These are phyloP conservation scores for Lepus europaeus DNA, from an alignment of 2,113 vertebrate species.

Conservation along the genomic window DNA sequence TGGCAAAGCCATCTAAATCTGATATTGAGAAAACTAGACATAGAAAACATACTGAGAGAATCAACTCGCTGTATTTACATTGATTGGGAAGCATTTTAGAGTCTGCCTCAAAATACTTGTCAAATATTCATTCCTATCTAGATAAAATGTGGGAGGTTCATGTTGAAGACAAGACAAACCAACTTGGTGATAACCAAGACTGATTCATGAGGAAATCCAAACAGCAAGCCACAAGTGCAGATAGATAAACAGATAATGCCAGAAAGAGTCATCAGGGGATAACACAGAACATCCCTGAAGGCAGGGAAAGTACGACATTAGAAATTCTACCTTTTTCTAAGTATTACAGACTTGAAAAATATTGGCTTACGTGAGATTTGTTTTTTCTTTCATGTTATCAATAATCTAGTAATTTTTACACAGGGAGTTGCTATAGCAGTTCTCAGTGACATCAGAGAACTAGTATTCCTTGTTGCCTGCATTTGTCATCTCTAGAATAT, in stretches of 20 bases:
- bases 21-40: slow-evolving; percentile 37
- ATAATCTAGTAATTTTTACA: slow-evolving; percentile 36
- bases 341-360: slow-evolving; percentile 21
- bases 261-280: neutral
- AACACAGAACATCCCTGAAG: neutral
- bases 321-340: neutral
- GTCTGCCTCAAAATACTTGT: neutral
- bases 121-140: slow-evolving; percentile 19
- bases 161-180: neutral
- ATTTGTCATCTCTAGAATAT: neutral
- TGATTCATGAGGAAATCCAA: slow-evolving; percentile 35
- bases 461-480: slow-evolving; percentile 18
- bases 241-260: neutral
- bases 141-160: slow-evolving; percentile 14
- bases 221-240: slow-evolving; percentile 8
- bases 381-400: slow-evolving; percentile 37
- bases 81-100: slow-evolving; percentile 39
- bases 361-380: neutral
- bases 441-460: slow-evolving; percentile 5
- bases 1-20: slow-evolving; percentile 56
- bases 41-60: slow-evolving; percentile 59
- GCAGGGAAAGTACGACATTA: neutral
- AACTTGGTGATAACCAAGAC: neutral
- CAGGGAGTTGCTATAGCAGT: neutral
- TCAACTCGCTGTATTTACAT: slow-evolving; percentile 31